Conservation (phyloP, 2,888 invertebrate species). For the Melinaea menophilus region DNA sequence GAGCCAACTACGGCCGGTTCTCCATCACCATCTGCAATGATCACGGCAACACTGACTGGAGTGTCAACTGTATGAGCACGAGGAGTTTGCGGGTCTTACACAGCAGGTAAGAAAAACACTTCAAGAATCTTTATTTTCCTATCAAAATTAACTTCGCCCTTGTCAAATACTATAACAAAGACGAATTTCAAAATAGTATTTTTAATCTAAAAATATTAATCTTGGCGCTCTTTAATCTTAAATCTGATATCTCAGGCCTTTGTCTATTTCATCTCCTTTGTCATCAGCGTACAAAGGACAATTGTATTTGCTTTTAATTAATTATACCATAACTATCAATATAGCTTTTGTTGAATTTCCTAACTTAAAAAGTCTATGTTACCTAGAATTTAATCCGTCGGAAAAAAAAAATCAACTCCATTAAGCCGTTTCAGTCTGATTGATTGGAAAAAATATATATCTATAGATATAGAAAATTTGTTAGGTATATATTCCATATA, state of each 20-base stretch:
- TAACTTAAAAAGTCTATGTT: background rate
- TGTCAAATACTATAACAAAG: background rate
- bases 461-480: too few relatives aligned
- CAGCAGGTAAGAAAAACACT: constrained; percentile 81
- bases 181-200: background rate
- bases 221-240: constrained; percentile 19
- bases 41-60: constrained; percentile 97
- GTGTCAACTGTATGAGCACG: constrained; percentile 96
- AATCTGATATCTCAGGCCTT: constrained; percentile 13
- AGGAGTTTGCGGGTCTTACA: constrained; percentile 92
- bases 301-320: background rate
- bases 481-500: too few relatives aligned
- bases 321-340: background rate
- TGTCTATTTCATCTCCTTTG: background rate
- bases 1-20: constrained; percentile 96
- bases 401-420: background rate
- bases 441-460: background rate
- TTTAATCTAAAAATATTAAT: constrained; percentile 8
- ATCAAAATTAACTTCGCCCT: too few relatives aligned
- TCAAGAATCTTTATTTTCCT: too few relatives aligned
- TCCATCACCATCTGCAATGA: constrained; percentile 97
- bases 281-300: background rate
- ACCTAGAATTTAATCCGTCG: background rate
- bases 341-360: background rate
- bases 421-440: background rate